Evolutionary conservation across 30 jellyfish, hydroid and myxozoan species (phyloP), one percentile per base, ranked within the genome.

Genomic region (Aurelia sp.): DNA sequence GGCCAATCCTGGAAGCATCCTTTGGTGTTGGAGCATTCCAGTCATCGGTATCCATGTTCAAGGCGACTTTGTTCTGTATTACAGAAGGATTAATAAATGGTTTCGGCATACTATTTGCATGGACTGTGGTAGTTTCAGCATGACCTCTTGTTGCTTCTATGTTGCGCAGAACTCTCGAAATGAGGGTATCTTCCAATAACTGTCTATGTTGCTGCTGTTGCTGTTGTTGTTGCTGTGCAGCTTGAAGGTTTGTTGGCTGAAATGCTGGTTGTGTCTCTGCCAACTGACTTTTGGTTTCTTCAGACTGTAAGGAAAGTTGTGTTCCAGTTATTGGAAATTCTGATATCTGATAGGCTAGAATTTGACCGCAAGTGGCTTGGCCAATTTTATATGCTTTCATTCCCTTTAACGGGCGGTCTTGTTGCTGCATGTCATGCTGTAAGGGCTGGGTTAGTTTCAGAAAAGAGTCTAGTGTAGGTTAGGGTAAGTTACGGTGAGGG

Each of bases 21-120:
- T 52, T 62, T 12, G 84, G 84, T 8, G 84, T 47, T 48, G 4
- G 21, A 51, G 31, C 30, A 73, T 73, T 52, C 84, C 84, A 73
- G 58, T 48, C 71, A 52, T 73, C 33, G 1, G 48, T 70, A 6
- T 30, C 81, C 30, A n/a, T 52, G 18, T 13, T 52, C 6, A 52
- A 44, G 23, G 59, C 20, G 8, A 10, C 35, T 2, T 37, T 52
- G 18, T n/a, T 17, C 18, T 19, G 9, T n/a, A 17, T 19, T n/a
- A 73, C 31, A 16, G 30, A 40, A 50, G 47, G 70, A 21, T 35
- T 50, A 73, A 73, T 47, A 27, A 73, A 73, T 52, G 84, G 84
- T 62, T 73, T 73, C 23, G 84, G 84, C 69, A 59, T 59, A 18
- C 13, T 11, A 59, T n/a, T n/a, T 6, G 27, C 33, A 59, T n/a